Base-by-base conservation (phyloP, 2,797 vertebrate genomes). In the Gymnoscopelus microlampas region DNA sequence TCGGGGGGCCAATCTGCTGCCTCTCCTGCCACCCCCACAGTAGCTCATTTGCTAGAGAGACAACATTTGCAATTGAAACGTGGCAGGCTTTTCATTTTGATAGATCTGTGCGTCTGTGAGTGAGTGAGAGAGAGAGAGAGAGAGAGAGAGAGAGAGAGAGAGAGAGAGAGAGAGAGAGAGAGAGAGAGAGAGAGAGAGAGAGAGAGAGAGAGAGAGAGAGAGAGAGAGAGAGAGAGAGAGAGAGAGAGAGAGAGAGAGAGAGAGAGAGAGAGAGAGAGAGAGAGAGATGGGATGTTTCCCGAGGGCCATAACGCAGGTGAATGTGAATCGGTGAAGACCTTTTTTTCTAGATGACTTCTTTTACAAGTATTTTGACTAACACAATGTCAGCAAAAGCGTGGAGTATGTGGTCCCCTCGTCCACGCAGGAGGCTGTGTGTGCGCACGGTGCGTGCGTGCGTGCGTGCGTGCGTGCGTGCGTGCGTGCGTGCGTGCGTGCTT, bases 41-140 rank as follows among this genome's bases (percentile, higher is more conserved):
- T 73, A 77, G 85, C 81, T 87, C 66, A 74, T 89, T 87, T 81
- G 76, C 77, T 72, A 77, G 78, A 80, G 73, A 85, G 75, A 64
- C 70, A 78, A 68, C 11, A 56, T 71, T 88, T 80, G 77, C 73
- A 86, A 76, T 89, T 85, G 55, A 83, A 88, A 87, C 57, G 55
- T 75, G 76, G 39, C 83, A 78, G 67, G 58, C 32, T 71, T 76
- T 76, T 87, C 61, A 83, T 77, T 77, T 66, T 83, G 85, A 85
- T 83, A 71, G 79, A 85, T 84, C 79, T 75, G 53, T 63, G 76
- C 62, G 48, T 53, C 56, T 50, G 53, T 63, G 50, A 53, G 61
- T 63, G 68, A 57, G 65, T 65, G 70, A 64, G 35, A 74, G 62
- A 54, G 19, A 32, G 60, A 14, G 44, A 9, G 19, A 58, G 54